Conservation (phyloP, 2,113 vertebrate genomes). For the Sinocyclocheilus grahami region DNA sequence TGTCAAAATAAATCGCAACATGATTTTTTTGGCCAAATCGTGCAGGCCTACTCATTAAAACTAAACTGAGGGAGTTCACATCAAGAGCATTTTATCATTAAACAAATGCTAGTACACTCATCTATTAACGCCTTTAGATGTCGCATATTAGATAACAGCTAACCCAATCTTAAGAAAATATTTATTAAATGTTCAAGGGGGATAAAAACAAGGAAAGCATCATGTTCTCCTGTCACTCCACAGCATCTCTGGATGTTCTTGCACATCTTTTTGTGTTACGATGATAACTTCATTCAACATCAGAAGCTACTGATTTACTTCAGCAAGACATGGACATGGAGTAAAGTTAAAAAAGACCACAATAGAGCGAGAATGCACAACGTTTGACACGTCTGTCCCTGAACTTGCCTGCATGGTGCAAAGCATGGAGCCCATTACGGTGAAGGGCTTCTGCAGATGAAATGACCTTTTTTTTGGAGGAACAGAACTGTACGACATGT, state of each 20-base stretch:
- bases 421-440: slow-evolving; percentile 9
- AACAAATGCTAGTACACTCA: too few relatives aligned
- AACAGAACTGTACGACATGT: slow-evolving; percentile 28
- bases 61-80: too few relatives aligned
- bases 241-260: not conserved
- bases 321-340: not conserved
- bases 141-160: not conserved
- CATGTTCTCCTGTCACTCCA: not conserved
- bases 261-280: not conserved
- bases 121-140: not conserved
- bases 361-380: not conserved
- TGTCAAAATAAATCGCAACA: too few relatives aligned
- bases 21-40: not conserved
- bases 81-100: too few relatives aligned
- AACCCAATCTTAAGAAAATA: not conserved
- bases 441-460: not conserved
- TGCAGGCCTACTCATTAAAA: not conserved
- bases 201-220: not conserved
- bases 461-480: slow-evolving; percentile 27
- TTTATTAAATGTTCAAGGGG: not conserved
- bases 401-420: not conserved
- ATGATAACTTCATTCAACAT: not conserved
- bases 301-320: not conserved
- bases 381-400: not conserved
- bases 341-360: not conserved